Conservation (phyloP, 2,888 invertebrate species). For the Aelia acuminata region DNA sequence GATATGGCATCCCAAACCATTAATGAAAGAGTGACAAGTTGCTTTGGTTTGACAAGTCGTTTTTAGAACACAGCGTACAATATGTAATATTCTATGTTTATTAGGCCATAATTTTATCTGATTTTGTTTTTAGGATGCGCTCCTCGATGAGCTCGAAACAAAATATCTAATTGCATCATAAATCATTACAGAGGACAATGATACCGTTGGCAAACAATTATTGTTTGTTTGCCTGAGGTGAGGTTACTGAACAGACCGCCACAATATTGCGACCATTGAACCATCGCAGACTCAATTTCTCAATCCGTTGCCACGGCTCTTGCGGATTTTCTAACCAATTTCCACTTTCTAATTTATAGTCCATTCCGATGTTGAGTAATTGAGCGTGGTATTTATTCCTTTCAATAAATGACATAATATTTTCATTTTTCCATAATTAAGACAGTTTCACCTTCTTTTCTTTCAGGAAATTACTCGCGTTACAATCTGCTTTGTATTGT, state of each 20-base stretch:
- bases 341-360: conserved; percentile 24
- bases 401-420: not conserved
- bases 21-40: no score
- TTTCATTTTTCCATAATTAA: not conserved
- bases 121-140: no score
- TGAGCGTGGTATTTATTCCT: not conserved
- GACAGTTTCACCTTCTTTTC: not conserved
- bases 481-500: not conserved
- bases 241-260: conserved; percentile 14
- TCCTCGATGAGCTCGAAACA: not conserved
- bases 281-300: conserved; percentile 30
- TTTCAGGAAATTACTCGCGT: not conserved
- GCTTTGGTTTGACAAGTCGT: no score
- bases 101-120: no score
- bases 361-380: not conserved
- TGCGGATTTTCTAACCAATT: conserved; percentile 23
- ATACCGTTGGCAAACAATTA: not conserved
- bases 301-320: conserved; percentile 6
- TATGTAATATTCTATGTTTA: no score
- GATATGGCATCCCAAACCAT: no score
- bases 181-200: not conserved
- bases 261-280: conserved; percentile 45
- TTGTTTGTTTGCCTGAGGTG: not conserved
- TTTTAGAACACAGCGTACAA: no score
- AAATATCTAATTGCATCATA: not conserved